Base-by-base conservation (phyloP, 2,888 invertebrate genomes). In the Deilephila elpenor region DNA sequence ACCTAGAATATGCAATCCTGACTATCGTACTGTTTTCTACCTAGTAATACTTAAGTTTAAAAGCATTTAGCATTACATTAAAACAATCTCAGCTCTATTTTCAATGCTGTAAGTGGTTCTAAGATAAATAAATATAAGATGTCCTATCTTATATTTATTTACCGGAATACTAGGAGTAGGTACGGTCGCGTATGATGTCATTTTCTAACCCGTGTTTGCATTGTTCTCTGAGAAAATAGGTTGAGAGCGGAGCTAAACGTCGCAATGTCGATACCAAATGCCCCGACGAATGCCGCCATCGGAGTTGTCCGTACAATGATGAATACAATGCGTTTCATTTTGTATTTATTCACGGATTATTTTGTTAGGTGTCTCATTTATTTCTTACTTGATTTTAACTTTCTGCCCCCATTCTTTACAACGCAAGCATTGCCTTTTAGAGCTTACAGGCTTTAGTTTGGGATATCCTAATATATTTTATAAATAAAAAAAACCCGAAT, bases 121-220 rank as follows among this genome's bases (percentile, higher is more conserved):
- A 51, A 20, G 64, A 51, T 62, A 37, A n/a, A n/a, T 34, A 62
- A 34, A 62, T 19, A 62, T 34, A 62, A 34, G 44, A 34, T 20
- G n/a, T n/a, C n/a, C n/a, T n/a, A n/a, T n/a, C n/a, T n/a, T n/a
- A n/a, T n/a, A n/a, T n/a, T n/a, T n/a, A n/a, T n/a, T n/a, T 25
- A 25, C 25, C 25, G 25, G 25, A 25, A 25, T 25, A 25, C 25
- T 25, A 25, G 25, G 25, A 25, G 25, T 25, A 25, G 25, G n/a
- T 56, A 56, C 19, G n/a, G 56, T 56, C n/a, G 20, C 14, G 20
- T 67, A n/a, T 32, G 64, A 44, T 44, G 64, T 44, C 64, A 67
- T 44, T 67, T 67, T 67, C 64, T 67, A 67, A 44, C 25, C 64
- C 11, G 44, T 67, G 20, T 67, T 67, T 67, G 64, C 64, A 44